Base-by-base conservation (phyloP, 2,113 vertebrate genomes). In the Sinocyclocheilus anshuiensis region DNA sequence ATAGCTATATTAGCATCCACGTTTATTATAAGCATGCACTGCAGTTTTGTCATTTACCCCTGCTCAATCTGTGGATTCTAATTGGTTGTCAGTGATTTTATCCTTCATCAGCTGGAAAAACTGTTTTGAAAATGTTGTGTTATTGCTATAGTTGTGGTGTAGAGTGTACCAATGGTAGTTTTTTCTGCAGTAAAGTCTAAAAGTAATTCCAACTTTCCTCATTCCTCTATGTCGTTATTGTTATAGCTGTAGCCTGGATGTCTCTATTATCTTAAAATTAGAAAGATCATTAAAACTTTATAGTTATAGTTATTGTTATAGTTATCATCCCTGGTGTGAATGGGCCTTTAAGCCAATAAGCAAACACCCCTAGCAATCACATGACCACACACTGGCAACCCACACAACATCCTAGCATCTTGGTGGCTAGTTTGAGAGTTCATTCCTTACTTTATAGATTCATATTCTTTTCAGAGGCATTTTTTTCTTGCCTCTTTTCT, bases 361-460 rank as follows among this genome's bases (percentile, higher is more conserved):
- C 33, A 55, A 55, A 20, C 53, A 55, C 53, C 53, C 53, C 53
- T 55, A 55, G 53, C 53, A 72, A 22, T 10, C 18, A 72, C 69
- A 6, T 12, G 10, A 18, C 18, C 20, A 74, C 36, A 72, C 16
- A 39, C 36, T 39, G 1, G 33, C 16, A 72, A 72, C 16, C 33
- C 33, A 22, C 33, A 72, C 18, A 22, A 42, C 0, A n/a, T 65
- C 1, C 61, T 65, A 65, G 24, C n/a, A 26, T 24, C 12, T 63
- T 5, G 18, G 18, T 20, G 33, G 69, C 69, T 72, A 72, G 0
- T 72, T 72, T 84, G 65, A 84, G 57, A 84, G 33, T 55, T 39
- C 1, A 18, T 72, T 75, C 33, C 57, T 53, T 75, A 42, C 53
- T 75, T 75, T 77, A 50, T 55, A 48, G 83, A 84, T 48, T 84